These are phyloP conservation scores for Craniophora ligustri DNA, from an alignment of 2,888 invertebrate species.

Conservation along the genomic window DNA sequence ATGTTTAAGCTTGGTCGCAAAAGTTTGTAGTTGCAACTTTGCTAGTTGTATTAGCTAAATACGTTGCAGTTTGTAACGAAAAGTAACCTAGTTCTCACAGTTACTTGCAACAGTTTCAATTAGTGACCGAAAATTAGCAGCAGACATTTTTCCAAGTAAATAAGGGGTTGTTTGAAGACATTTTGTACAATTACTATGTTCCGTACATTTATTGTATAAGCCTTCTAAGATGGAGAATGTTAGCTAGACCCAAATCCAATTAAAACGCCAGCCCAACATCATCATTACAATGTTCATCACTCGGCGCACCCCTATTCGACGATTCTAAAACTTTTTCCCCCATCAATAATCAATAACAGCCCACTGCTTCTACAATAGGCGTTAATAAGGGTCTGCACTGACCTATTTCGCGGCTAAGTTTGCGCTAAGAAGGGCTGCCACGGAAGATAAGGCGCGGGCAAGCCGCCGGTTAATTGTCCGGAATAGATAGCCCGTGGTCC, in stretches of 20 bases:
- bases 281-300: conserved; percentile 8
- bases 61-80: conserved; percentile 42
- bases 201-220: too few relatives aligned
- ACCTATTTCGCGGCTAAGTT: conserved; percentile 77
- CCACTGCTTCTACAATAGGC: conserved; percentile 60
- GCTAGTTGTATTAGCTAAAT: conserved; percentile 50
- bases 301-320: conserved; percentile 7
- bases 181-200: too few relatives aligned
- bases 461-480: conserved; percentile 79
- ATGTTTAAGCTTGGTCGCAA: conserved; percentile 27
- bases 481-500: conserved; percentile 75
- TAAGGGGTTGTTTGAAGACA: too few relatives aligned
- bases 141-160: conserved; percentile 18
- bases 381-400: conserved; percentile 70
- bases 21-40: conserved; percentile 31
- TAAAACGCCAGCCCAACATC: conserved; percentile 10
- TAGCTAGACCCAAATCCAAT: conserved; percentile 9
- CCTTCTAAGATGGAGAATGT: neutral
- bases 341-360: conserved; percentile 63
- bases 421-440: conserved; percentile 80
- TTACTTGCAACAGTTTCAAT: conserved; percentile 9
- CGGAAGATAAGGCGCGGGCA: conserved; percentile 74
- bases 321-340: conserved; percentile 43
- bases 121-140: conserved; percentile 20
- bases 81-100: conserved; percentile 37